These are phyloP conservation scores for Epinotia brunnichana DNA, from an alignment of 2,888 invertebrate genomes.

Conservation along the genomic window DNA sequence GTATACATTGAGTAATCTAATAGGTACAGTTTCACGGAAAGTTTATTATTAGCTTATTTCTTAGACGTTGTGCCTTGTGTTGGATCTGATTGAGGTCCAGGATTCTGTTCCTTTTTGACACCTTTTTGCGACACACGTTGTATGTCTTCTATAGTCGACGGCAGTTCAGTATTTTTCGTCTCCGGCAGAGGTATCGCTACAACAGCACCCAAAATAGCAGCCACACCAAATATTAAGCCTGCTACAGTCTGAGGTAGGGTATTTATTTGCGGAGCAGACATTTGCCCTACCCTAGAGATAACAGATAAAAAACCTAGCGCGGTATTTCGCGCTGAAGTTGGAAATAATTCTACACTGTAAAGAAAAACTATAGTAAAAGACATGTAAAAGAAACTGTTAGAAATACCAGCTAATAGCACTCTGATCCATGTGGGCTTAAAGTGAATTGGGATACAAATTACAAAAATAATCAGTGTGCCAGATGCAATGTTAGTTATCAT, in stretches of 20 bases:
- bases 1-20: background rate
- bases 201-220: slow-evolving; percentile 75
- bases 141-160: slow-evolving; percentile 63
- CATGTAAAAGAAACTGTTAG: slow-evolving; percentile 90
- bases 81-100: background rate
- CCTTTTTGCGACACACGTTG: background rate
- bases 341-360: slow-evolving; percentile 93
- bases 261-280: slow-evolving; percentile 89
- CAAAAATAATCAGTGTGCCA: slow-evolving; percentile 64
- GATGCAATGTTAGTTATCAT: slow-evolving; percentile 79
- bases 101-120: background rate
- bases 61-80: background rate
- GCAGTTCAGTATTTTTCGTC: slow-evolving; percentile 66
- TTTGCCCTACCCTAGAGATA: slow-evolving; percentile 91
- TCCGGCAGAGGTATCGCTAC: slow-evolving; percentile 87
- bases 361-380: slow-evolving; percentile 92
- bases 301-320: slow-evolving; percentile 92
- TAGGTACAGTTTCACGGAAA: background rate
- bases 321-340: slow-evolving; percentile 92
- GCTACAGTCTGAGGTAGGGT: slow-evolving; percentile 70
- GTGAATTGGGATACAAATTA: slow-evolving; percentile 56
- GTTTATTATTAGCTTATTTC: background rate
- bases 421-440: slow-evolving; percentile 67
- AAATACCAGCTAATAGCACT: slow-evolving; percentile 86
- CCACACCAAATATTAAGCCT: slow-evolving; percentile 84